Evolutionary conservation across 2,797 vertebrate species (phyloP).

Genomic region (Megalops cyprinoides): DNA sequence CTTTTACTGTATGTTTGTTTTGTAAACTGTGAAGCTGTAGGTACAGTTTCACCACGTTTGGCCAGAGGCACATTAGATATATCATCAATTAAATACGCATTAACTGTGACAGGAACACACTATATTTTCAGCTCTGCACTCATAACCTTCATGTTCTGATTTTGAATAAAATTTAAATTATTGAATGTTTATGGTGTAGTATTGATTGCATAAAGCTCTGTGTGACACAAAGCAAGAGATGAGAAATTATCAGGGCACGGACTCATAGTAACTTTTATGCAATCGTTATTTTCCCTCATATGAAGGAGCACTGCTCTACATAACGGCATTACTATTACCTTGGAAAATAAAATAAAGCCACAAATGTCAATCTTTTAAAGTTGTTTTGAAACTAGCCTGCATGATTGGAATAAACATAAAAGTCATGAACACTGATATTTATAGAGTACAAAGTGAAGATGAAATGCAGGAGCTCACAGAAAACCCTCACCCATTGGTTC

Average conservation of each 20-base stretch:
- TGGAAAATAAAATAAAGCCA: too few relatives aligned
- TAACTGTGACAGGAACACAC: slow-evolving; percentile 79
- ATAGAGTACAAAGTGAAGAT: neutral
- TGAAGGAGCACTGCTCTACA: neutral
- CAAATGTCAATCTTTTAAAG: too few relatives aligned
- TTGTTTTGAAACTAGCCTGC: too few relatives aligned
- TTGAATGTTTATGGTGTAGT: slow-evolving; percentile 73
- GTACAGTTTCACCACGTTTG: neutral
- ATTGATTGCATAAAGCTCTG: slow-evolving; percentile 80
- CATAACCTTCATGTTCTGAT: slow-evolving; percentile 76
- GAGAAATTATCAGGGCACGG: slow-evolving; percentile 35
- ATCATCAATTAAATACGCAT: slow-evolving; percentile 74
- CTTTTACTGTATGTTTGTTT: neutral
- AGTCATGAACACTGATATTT: neutral
- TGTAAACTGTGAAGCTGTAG: neutral
- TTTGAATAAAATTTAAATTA: slow-evolving; percentile 81
- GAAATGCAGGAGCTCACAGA: neutral
- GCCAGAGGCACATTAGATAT: slow-evolving; percentile 9
- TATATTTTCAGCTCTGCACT: slow-evolving; percentile 76
- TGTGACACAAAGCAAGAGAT: slow-evolving; percentile 39
- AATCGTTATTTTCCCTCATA: neutral
- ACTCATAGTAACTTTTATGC: neutral
- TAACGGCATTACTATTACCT: too few relatives aligned
- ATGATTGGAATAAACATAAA: too few relatives aligned
- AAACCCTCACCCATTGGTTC: neutral